Evolutionary conservation across 2,797 vertebrate species (phyloP).

Genomic region (Huso huso): DNA sequence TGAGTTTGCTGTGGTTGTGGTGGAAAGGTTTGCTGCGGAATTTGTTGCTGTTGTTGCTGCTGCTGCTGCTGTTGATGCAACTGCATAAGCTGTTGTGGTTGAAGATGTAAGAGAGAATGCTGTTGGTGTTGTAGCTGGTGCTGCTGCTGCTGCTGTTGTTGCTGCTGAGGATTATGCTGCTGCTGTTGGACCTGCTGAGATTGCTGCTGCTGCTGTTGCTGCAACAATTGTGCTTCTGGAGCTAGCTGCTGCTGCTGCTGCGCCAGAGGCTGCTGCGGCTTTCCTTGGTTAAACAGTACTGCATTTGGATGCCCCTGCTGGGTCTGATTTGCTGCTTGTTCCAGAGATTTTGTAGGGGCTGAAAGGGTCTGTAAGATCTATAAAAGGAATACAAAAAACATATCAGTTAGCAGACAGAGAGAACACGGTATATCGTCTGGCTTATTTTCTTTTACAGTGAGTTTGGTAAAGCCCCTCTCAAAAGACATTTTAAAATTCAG

Average conservation of each 20-base stretch:
- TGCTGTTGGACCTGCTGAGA: constrained; percentile 40
- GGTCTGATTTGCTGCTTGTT: constrained; percentile 73
- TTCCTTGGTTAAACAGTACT: constrained; percentile 70
- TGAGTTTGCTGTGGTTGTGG: constrained; percentile 12
- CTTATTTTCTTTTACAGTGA: no score
- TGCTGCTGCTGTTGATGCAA: constrained; percentile 53
- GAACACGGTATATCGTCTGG: no score
- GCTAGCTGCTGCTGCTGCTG: constrained; percentile 38
- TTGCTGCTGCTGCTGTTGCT: constrained; percentile 53
- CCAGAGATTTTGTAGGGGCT: constrained; percentile 75
- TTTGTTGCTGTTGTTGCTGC: constrained; percentile 47
- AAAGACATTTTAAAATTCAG: no score
- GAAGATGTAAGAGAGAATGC: constrained; percentile 51
- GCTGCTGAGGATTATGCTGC: constrained; percentile 28
- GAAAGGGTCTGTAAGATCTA: constrained; percentile 85
- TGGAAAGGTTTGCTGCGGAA: constrained; percentile 2
- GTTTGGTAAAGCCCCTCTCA: no score
- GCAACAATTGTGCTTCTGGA: constrained; percentile 63
- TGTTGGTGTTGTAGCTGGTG: constrained; percentile 51
- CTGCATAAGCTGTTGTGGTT: constrained; percentile 55
- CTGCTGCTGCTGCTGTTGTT: constrained; percentile 46
- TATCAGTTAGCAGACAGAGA: neutral
- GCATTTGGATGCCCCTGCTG: constrained; percentile 64
- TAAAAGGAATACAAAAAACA: neutral
- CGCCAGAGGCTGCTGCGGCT: constrained; percentile 53